phyloP scores from a whole-genome alignment of 2,113 vertebrate species.

The Tenebrosternarchus preto region DNA sequence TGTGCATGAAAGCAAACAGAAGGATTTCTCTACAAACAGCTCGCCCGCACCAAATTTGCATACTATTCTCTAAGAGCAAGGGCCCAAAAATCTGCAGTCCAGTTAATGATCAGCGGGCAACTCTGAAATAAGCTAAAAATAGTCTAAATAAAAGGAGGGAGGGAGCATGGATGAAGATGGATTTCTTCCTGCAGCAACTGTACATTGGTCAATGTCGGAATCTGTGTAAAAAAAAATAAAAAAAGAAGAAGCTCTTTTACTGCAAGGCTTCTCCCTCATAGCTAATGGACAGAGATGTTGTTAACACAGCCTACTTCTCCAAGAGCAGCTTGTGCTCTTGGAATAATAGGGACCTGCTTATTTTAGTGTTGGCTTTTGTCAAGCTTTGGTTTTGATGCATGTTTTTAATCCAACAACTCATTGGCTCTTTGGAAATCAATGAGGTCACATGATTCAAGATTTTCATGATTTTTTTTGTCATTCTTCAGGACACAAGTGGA shows the following conservation, averaged over 20 bases:
- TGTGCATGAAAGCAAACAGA: conserved; percentile 57
- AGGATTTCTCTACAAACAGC: conserved; percentile 42
- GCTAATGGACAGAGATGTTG: conserved; percentile 1
- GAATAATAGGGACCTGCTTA: not conserved
- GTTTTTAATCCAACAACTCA: conserved; percentile 1
- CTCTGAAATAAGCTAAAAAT: conserved; percentile 20
- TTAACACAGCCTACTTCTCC: not conserved
- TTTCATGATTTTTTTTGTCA: not conserved
- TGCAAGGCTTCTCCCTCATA: not conserved
- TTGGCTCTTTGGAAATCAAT: not conserved
- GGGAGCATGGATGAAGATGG: conserved; percentile 13
- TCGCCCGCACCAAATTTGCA: conserved; percentile 45
- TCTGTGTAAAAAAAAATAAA: conserved; percentile 5
- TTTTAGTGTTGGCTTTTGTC: not conserved
- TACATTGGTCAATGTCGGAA: conserved; percentile 28
- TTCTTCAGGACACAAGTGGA: not conserved
- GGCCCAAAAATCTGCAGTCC: conserved; percentile 2
- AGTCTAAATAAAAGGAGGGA: conserved; percentile 24
- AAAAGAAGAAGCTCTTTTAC: not conserved
- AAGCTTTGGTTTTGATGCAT: not conserved
- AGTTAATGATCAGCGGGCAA: conserved; percentile 44
- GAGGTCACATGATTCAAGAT: no score
- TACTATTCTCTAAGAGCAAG: conserved; percentile 35
- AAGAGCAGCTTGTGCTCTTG: not conserved
- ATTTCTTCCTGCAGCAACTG: not conserved